A percentile compares a stretch with the other conserved stretches of the same genome.
Conservation (phyloP, 2,797 vertebrate genomes). For the Furcifer pardalis region DNA sequence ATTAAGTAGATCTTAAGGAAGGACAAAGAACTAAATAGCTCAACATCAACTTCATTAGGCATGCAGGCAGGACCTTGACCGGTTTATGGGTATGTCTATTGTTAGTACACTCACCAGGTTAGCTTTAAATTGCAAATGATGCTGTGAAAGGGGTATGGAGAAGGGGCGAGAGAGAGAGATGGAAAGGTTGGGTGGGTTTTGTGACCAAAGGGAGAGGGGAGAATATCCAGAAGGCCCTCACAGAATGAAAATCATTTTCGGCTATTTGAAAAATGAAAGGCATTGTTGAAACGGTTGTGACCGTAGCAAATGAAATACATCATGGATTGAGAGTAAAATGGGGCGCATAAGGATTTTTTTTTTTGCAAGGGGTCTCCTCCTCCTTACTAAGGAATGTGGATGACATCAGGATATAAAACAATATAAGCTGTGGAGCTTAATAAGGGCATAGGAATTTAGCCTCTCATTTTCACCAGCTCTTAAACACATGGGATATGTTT, state of each 20-base stretch:
- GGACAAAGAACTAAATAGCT: conserved; percentile 98
- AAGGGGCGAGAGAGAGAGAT: conserved; percentile 67
- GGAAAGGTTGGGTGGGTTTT: conserved; percentile 17
- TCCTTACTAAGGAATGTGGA: conserved; percentile 64
- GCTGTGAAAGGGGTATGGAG: conserved; percentile 87
- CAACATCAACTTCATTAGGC: conserved; percentile 96
- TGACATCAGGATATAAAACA: conserved; percentile 66
- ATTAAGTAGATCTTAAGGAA: conserved; percentile 98
- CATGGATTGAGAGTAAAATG: conserved; percentile 86
- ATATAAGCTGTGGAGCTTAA: conserved; percentile 57
- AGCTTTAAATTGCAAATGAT: conserved; percentile 99
- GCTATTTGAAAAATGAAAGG: conserved; percentile 89
- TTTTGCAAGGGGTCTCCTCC: not conserved
- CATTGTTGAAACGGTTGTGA: conserved; percentile 85
- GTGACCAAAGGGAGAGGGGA: no score
- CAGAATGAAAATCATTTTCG: conserved; percentile 86
- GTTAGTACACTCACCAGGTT: conserved; percentile 95
- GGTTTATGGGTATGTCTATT: conserved; percentile 92
- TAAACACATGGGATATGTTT: conserved; percentile 52
- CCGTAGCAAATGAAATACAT: conserved; percentile 95
- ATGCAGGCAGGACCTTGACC: conserved; percentile 87
- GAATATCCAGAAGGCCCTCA: conserved; percentile 71
- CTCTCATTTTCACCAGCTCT: conserved; percentile 58
- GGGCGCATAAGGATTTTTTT: conserved; percentile 71
- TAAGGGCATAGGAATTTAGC: conserved; percentile 63